Evolutionary conservation across 1,140 invertebrate genomes (phyloP).

Genomic region (Contarinia nasturtii): DNA sequence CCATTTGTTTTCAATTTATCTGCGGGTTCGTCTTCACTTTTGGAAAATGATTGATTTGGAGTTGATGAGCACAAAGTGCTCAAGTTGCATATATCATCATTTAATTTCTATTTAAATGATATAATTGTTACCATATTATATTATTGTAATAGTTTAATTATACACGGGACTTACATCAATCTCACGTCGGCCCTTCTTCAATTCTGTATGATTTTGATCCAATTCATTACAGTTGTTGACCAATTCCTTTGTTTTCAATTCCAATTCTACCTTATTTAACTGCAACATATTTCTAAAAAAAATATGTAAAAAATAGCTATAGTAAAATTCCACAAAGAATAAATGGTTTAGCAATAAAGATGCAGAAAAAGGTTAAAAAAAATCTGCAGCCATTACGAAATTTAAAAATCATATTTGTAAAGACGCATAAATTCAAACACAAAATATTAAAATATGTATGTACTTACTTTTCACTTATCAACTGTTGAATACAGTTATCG

Average conservation of each 20-base stretch:
- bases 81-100: conserved; percentile 23
- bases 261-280: conserved; percentile 22
- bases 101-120: conserved; percentile 15
- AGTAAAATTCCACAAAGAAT: too few relatives aligned
- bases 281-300: conserved; percentile 19
- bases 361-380: neutral
- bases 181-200: conserved; percentile 28
- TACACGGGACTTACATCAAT: conserved; percentile 28
- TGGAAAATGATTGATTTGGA: neutral
- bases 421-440: too few relatives aligned
- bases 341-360: too few relatives aligned
- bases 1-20: neutral
- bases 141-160: conserved; percentile 5
- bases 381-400: too few relatives aligned
- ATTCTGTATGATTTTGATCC: conserved; percentile 26
- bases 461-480: conserved; percentile 27
- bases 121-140: neutral
- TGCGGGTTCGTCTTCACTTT: too few relatives aligned
- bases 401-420: too few relatives aligned
- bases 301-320: too few relatives aligned
- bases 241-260: conserved; percentile 31
- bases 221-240: conserved; percentile 27
- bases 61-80: conserved; percentile 17
- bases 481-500: conserved; percentile 39
- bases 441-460: too few relatives aligned